Conservation (phyloP, 2,888 invertebrate species). For the Ferdinandea cuprea region DNA sequence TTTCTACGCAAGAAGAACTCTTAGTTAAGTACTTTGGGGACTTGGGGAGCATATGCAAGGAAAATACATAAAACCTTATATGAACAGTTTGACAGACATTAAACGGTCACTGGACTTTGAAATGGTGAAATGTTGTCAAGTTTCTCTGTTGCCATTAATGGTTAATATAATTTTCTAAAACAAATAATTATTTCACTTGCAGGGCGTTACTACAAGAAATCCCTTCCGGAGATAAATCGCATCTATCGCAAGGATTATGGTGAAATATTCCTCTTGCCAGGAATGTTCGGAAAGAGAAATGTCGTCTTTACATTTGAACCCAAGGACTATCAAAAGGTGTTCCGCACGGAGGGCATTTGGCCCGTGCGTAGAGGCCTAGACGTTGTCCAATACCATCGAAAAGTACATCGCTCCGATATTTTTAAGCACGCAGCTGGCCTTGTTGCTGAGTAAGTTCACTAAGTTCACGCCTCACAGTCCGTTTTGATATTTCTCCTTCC, state of each 20-base stretch:
- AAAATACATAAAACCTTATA: no score
- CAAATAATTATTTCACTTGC: no score
- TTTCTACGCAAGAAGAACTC: no score
- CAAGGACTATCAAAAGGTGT: slow-evolving; percentile 83
- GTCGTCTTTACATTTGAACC: slow-evolving; percentile 83
- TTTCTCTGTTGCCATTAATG: no score
- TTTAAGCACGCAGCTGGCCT: slow-evolving; percentile 76
- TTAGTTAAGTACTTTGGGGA: no score
- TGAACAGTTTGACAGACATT: no score
- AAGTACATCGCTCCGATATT: slow-evolving; percentile 77
- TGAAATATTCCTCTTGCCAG: slow-evolving; percentile 81
- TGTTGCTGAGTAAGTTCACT: slow-evolving; percentile 75
- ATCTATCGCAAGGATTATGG: slow-evolving; percentile 79
- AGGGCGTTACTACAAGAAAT: slow-evolving; percentile 62
- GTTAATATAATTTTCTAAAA: no score
- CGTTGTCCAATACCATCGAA: slow-evolving; percentile 81
- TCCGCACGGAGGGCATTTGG: slow-evolving; percentile 75
- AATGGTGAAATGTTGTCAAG: no score
- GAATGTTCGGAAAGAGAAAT: slow-evolving; percentile 77
- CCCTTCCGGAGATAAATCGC: slow-evolving; percentile 46
- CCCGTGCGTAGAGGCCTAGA: slow-evolving; percentile 79
- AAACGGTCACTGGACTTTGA: no score
- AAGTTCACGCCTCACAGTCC: neutral
- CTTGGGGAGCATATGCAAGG: no score
- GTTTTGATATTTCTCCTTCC: slow-evolving; percentile 60